Percentiles rank a stretch among this genome's conserved stretches.
Evolutionary conservation across 1,140 invertebrate species (phyloP).

Genomic region (Cyclina sinensis): DNA sequence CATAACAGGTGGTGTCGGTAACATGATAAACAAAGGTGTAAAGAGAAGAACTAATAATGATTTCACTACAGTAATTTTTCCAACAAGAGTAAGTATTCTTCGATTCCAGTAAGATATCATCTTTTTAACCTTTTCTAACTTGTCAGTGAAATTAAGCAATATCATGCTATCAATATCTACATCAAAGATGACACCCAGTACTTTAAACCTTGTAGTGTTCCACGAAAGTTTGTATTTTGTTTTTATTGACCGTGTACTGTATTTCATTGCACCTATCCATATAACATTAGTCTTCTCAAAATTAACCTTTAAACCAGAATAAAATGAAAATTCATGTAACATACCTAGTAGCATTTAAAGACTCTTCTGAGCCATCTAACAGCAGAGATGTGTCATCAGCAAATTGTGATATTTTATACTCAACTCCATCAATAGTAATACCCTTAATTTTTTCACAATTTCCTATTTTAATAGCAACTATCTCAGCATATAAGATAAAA

Average conservation of each 20-base stretch:
- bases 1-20: neutral
- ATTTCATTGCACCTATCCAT: conserved; percentile 40
- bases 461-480: conserved; percentile 22
- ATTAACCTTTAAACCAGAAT: conserved; percentile 52
- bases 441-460: conserved; percentile 53
- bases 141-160: neutral
- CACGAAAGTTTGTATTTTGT: neutral
- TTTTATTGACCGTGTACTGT: neutral
- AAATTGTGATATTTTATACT: conserved; percentile 50
- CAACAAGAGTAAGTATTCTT: neutral
- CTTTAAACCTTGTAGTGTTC: neutral
- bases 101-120: neutral
- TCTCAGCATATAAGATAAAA: conserved; percentile 53
- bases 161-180: conserved; percentile 9
- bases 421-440: conserved; percentile 19
- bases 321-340: neutral
- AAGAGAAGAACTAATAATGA: neutral
- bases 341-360: conserved; percentile 26
- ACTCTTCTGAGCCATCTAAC: conserved; percentile 54
- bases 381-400: conserved; percentile 50
- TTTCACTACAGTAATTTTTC: conserved; percentile 15
- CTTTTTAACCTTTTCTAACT: neutral
- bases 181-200: neutral
- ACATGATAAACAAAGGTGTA: neutral
- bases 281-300: conserved; percentile 46